Evolutionary conservation across 2,797 vertebrate species (phyloP), one percentile per base, ranked within the genome.

Genomic region (Staurois parvus): DNA sequence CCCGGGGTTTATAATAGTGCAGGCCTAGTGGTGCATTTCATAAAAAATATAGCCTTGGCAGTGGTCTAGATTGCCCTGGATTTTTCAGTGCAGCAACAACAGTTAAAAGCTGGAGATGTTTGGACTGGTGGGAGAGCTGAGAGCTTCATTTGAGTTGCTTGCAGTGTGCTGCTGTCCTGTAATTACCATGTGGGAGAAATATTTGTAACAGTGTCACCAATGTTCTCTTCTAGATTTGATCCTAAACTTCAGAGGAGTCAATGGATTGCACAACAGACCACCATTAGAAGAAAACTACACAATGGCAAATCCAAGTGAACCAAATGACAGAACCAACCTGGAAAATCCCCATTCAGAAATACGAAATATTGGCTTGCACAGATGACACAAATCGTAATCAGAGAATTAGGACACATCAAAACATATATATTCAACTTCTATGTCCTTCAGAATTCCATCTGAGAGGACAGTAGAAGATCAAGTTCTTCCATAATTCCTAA

Each of bases 291-390:
- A 84, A 72, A 90, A 69, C 30, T 88, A 7, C 0, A 88, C 89
- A 34, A 59, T 88, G 32, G 81, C 88, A 9, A 28, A 87, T 66
- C 89, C 88, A 62, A 88, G 89, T 73, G 91, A 85, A 68, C 72
- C 90, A 66, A 2, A 72, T 0, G 62, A 84, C 77, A 45, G 86
- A 37, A 92, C 77, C 0, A 1, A 64, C 76, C 59, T 84, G 1
- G 89, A 89, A 85, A 88, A 91, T 30, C 85, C 81, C 21, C 88
- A 91, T 28, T 89, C 91, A 89, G 84, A 88, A 52, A 70, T 76
- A 81, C 88, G 88, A 26, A 37, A 73, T 70, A 69, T 85, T 64
- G 68, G 29, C 67, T 77, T 88, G 40, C 88, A 28, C 0, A 78
- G 84, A 84, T 87, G 85, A 91, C 82, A 80, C 12, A 26, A 15